Evolutionary conservation across 2,888 invertebrate species (phyloP).

Genomic region (Pollenia griseotomentosa): DNA sequence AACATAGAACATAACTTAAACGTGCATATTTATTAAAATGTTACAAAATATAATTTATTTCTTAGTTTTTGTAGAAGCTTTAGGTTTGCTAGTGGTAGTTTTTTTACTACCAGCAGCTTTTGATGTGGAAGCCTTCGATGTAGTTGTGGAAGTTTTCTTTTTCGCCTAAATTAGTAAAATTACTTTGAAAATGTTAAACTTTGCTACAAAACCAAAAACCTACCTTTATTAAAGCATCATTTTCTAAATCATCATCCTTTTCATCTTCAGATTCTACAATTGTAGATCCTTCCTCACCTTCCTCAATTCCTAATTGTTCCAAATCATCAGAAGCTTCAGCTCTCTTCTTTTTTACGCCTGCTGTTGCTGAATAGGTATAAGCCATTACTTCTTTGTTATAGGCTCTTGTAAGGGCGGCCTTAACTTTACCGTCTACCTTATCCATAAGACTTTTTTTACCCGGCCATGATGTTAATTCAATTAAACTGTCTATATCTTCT

Average conservation of each 20-base stretch:
- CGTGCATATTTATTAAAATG: slow-evolving; percentile 40
- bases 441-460: slow-evolving; percentile 90
- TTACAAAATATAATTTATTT: slow-evolving; percentile 74
- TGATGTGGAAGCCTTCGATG: slow-evolving; percentile 76
- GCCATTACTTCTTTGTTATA: slow-evolving; percentile 94
- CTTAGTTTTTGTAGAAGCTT: slow-evolving; percentile 77
- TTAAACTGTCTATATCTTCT: slow-evolving; percentile 95
- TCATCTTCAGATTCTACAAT: slow-evolving; percentile 81
- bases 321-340: slow-evolving; percentile 84
- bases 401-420: slow-evolving; percentile 95
- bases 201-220: background rate
- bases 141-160: slow-evolving; percentile 76
- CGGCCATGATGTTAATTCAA: slow-evolving; percentile 94
- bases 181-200: background rate
- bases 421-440: slow-evolving; percentile 92
- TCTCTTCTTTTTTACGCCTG: slow-evolving; percentile 87
- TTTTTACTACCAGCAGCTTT: slow-evolving; percentile 73
- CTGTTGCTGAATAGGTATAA: slow-evolving; percentile 90
- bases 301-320: slow-evolving; percentile 83
- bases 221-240: slow-evolving; percentile 91
- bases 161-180: slow-evolving; percentile 76
- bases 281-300: slow-evolving; percentile 78
- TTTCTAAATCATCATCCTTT: slow-evolving; percentile 86
- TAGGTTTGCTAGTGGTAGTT: slow-evolving; percentile 72
- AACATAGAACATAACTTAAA: slow-evolving; percentile 56